Percentiles rank a stretch among this genome's conserved stretches.
These are phyloP conservation scores for Bombus confusus DNA, from an alignment of 1,140 invertebrate genomes.

Conservation along the genomic window DNA sequence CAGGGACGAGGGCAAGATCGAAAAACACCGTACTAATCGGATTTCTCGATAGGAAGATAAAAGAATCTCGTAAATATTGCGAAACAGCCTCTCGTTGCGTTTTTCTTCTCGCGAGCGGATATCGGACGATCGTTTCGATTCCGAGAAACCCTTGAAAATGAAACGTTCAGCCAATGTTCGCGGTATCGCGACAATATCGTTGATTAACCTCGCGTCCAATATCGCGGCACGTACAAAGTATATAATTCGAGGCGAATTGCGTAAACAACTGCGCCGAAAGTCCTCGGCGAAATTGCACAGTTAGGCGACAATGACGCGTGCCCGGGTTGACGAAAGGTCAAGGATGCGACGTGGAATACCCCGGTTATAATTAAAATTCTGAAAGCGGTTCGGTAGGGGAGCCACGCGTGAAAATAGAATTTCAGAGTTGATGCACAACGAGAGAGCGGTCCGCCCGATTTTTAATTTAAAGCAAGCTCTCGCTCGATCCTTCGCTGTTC, in stretches of 20 bases:
- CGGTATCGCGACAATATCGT: conserved; percentile 3
- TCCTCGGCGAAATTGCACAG: conserved; percentile 39
- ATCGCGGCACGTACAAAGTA: neutral
- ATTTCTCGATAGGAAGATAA: neutral
- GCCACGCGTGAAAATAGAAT: conserved; percentile 32
- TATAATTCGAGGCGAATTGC: conserved; percentile 37
- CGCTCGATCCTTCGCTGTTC: neutral
- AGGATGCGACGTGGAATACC: conserved; percentile 43
- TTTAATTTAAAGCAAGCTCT: neutral
- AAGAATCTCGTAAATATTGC: conserved; percentile 8
- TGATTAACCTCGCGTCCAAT: conserved; percentile 22
- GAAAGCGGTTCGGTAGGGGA: neutral
- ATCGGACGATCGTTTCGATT: conserved; percentile 16
- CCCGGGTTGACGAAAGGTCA: conserved; percentile 52
- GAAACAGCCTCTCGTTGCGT: neutral
- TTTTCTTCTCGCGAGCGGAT: neutral
- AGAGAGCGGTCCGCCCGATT: neutral
- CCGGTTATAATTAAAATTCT: conserved; percentile 47
- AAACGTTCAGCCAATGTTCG: neutral
- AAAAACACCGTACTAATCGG: neutral
- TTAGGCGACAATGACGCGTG: conserved; percentile 12
- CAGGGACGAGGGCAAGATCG: neutral
- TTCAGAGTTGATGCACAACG: neutral
- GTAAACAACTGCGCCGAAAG: conserved; percentile 43
- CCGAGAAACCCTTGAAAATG: conserved; percentile 36